phyloP scores from a whole-genome alignment of 2,113 vertebrate genomes.

The Ptychochromis oligacanthus region DNA sequence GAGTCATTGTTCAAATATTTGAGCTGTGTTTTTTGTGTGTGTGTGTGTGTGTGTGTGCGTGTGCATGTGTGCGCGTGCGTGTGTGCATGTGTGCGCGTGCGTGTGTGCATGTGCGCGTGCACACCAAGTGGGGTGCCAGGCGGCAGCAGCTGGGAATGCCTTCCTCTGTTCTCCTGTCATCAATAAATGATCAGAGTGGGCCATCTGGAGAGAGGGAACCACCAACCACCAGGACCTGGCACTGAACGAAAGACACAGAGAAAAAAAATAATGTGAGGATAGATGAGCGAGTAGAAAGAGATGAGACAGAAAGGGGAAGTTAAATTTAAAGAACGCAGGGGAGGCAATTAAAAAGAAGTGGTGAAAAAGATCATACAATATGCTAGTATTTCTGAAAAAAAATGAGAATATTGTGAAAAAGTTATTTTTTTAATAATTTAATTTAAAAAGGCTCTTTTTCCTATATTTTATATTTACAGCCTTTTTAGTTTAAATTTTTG shows the following conservation, averaged over 20 bases:
- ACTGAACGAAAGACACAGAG: constrained; percentile 49
- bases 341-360: neutral
- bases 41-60: constrained; percentile 43
- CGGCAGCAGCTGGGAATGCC: constrained; percentile 86
- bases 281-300: neutral
- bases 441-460: neutral
- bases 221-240: constrained; percentile 73
- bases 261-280: constrained; percentile 38
- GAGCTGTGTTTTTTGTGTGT: constrained; percentile 35
- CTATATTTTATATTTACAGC: neutral
- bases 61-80: constrained; percentile 36
- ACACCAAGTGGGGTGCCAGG: constrained; percentile 71
- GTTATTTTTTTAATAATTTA: neutral
- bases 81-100: neutral
- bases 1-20: constrained; percentile 46
- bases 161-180: constrained; percentile 88
- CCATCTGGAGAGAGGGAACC: constrained; percentile 87
- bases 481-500: too few species aligned
- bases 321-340: neutral
- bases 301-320: neutral
- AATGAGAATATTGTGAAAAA: neutral
- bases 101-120: constrained; percentile 35
- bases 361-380: neutral
- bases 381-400: neutral
- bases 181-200: constrained; percentile 91